Base-by-base conservation (phyloP, 2,888 invertebrate genomes). In the Pherbina coryleti region DNA sequence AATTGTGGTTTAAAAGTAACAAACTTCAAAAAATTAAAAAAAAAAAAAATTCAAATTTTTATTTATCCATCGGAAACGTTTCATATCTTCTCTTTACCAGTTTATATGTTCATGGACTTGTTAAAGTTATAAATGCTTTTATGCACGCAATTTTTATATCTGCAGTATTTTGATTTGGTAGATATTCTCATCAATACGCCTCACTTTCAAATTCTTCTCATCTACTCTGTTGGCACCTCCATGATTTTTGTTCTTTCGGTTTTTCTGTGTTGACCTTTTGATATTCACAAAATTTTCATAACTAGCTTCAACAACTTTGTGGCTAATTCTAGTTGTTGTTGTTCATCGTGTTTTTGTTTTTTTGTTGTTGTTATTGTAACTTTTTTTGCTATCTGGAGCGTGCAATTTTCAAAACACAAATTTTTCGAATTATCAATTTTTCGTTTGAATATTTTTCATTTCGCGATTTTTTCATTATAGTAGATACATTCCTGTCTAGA, bases 61-160 rank as follows among this genome's bases (percentile, higher is more conserved):
- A 2, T 1, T 9, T 19, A 22, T 22, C 55, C 14, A 60, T 9
- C 25, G 8, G 11, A 3, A 22, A 25, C 7, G 5, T 60, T 60
- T 7, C 55, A 19, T 4, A 19, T 22, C 19, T 19, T 22, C 22
- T 5, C 9, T 19, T 25, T 19, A 22, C 19, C 44, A 19, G 2
- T 9, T 31, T 31, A 19, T 34, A 70, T 55, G 34, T 55, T 55
- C 70, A 70, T 17, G 55, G 55, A 9, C 55, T 4, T 14, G 37
- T 4, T 11, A 4, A 28, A 34, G 22, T 37, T 44, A 9, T 44
- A 84, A 87, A 81, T 83, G 78, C 80, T 82, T 79, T 84, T 85
- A 83, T 82, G 78, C 88, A 87, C 84, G 88, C 87, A 82, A 87
- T 82, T 84, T 78, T 75, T 22, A 25, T 69, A 51, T 17, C 14